Evolutionary conservation across 2,797 vertebrate species (phyloP).

Genomic region (Scarus forsteni): DNA sequence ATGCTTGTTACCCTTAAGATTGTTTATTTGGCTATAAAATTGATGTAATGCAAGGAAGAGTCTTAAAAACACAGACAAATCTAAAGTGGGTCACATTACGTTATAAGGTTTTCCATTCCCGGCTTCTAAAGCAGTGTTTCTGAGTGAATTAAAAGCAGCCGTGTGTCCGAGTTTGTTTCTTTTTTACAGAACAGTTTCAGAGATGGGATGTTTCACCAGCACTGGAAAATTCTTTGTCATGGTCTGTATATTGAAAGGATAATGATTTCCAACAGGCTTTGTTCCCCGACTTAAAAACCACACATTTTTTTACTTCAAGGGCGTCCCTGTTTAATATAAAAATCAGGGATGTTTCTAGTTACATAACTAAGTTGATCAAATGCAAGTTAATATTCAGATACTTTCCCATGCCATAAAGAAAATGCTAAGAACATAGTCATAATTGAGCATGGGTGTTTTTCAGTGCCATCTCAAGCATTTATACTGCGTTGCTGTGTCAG

Average conservation of each 20-base stretch:
- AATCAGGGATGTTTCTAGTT: no score
- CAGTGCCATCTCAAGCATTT: no score
- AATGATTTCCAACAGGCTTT: slow-evolving; percentile 5
- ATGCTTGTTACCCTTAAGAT: slow-evolving; percentile 25
- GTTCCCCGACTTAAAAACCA: not conserved
- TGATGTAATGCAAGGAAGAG: slow-evolving; percentile 63
- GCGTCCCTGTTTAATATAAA: not conserved
- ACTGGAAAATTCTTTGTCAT: slow-evolving; percentile 56
- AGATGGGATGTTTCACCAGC: slow-evolving; percentile 35
- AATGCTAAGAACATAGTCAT: no score
- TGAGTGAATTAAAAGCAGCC: slow-evolving; percentile 72
- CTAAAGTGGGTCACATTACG: slow-evolving; percentile 78
- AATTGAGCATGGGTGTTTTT: no score
- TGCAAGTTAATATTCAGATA: no score
- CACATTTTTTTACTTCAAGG: not conserved
- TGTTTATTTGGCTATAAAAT: slow-evolving; percentile 66
- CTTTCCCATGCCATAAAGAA: no score
- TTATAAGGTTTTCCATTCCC: slow-evolving; percentile 65
- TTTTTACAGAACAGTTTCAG: slow-evolving; percentile 20
- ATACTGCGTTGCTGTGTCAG: no score
- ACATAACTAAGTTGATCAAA: no score
- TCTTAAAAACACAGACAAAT: slow-evolving; percentile 48
- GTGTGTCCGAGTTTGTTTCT: slow-evolving; percentile 48
- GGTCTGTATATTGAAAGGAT: slow-evolving; percentile 14
- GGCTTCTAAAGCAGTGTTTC: slow-evolving; percentile 53